phyloP scores from a whole-genome alignment of 2,113 vertebrate genomes.

The Syrrhaptes paradoxus region DNA sequence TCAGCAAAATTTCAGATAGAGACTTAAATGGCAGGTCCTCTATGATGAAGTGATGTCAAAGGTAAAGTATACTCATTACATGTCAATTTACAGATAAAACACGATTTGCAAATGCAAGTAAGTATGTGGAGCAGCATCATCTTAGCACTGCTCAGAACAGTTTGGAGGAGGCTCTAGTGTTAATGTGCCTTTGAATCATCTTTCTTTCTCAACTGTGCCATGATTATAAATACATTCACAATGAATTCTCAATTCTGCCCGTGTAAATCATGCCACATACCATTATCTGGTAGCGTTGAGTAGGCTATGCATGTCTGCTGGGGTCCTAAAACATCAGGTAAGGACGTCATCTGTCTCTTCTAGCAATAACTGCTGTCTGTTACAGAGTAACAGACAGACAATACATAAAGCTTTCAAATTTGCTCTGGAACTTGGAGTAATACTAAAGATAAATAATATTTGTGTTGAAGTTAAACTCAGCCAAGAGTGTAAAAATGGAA shows the following conservation, averaged over 20 bases:
- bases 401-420: constrained; percentile 64
- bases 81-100: constrained; percentile 48
- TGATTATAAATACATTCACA: constrained; percentile 66
- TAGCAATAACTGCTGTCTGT: constrained; percentile 16
- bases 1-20: background rate
- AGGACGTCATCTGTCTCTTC: constrained; percentile 47
- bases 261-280: constrained; percentile 59
- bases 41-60: background rate
- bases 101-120: constrained; percentile 47
- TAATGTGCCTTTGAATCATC: constrained; percentile 64
- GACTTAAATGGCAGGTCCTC: background rate
- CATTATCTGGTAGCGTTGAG: constrained; percentile 67
- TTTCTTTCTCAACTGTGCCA: constrained; percentile 1
- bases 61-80: background rate
- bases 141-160: background rate
- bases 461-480: constrained; percentile 10
- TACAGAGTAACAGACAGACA: constrained; percentile 19
- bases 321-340: background rate
- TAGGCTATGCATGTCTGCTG: constrained; percentile 34
- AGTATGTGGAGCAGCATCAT: background rate
- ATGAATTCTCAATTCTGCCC: constrained; percentile 64
- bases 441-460: constrained; percentile 32
- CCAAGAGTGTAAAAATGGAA: constrained; percentile 2
- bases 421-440: constrained; percentile 35
- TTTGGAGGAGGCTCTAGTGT: constrained; percentile 37